Base-by-base conservation (phyloP, 2,113 vertebrate genomes). In the Tricholaema leucomelas region DNA sequence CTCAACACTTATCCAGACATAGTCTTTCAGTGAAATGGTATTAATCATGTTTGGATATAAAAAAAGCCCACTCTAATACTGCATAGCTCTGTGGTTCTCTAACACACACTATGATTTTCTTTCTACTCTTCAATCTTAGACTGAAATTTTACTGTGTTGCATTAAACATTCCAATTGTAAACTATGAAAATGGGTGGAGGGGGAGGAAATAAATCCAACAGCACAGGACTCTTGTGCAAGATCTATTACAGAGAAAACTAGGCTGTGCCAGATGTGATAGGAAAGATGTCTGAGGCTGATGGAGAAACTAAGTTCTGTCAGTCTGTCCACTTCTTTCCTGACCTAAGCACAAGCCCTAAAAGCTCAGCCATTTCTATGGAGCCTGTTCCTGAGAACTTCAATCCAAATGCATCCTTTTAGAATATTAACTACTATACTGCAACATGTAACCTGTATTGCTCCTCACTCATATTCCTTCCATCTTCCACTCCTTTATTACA, bases 61-160 rank as follows among this genome's bases (percentile, higher is more conserved):
- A 50, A 10, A 21, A 52, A 36, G 6, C 12, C 12, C 40, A 42
- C 25, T 9, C 2, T 15, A 55, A 63, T 5, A 2, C 4, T 42
- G 31, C 17, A 8, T 36, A 63, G 42, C 8, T 30, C 0, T 15
- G 31, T 24, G 46, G 38, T 55, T 30, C 9, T 31, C 10, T 5
- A 72, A 76, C 14, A 86, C 21, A 61, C 64, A 10, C 6, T 5
- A 59, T 0, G 0, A 33, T 30, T 71, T 38, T 75, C 48, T 64
- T 72, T 33, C 18, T 69, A 14, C 46, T 79, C 6, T 35, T 66
- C 9, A 50, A 31, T 8, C 33, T 64, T 16, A 24, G 14, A 71
- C 5, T 10, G 27, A 72, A 48, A 58, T 88, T 61, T 44, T 31
- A 69, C 28, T 17, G 28, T 21, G 44, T 14, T 40, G 10, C 9